phyloP scores from a whole-genome alignment of 2,797 vertebrate species.

The Pseudochirops corinnae region DNA sequence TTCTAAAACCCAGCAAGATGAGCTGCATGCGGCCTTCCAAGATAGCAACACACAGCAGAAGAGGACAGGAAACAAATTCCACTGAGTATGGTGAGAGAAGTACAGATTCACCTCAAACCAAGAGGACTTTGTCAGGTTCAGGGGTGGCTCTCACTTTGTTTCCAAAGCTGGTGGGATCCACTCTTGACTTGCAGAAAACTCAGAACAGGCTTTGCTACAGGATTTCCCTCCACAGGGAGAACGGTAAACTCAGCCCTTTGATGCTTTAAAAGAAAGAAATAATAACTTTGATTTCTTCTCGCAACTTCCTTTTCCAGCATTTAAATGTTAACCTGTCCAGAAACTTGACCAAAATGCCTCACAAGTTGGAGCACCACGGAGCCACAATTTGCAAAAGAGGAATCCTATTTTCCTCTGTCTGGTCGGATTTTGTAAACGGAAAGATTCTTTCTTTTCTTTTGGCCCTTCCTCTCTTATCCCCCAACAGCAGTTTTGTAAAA shows the following conservation, averaged over 20 bases:
- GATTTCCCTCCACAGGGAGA: constrained; percentile 47
- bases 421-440: background rate
- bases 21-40: constrained; percentile 69
- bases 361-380: constrained; percentile 1
- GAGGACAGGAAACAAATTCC: constrained; percentile 34
- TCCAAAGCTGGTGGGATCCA: constrained; percentile 45
- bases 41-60: constrained; percentile 75
- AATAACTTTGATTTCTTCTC: constrained; percentile 33
- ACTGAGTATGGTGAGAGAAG: constrained; percentile 60
- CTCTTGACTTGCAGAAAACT: constrained; percentile 46
- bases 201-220: constrained; percentile 61
- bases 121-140: constrained; percentile 50
- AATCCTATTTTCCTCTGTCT: background rate
- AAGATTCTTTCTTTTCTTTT: background rate
- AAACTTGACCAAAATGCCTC: constrained; percentile 52
- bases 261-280: constrained; percentile 35
- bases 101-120: constrained; percentile 62
- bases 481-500: background rate
- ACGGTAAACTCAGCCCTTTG: constrained; percentile 41
- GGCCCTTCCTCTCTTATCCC: background rate
- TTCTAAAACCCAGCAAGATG: constrained; percentile 81
- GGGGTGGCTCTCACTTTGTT: constrained; percentile 67
- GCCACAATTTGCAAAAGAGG: background rate
- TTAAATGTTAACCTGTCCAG: constrained; percentile 28
- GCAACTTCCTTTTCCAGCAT: constrained; percentile 12